A percentile compares a stretch with the other conserved stretches of the same genome.
Evolutionary conservation across 2,797 vertebrate species (phyloP).

Genomic region (Lindbergichthys nudifrons): DNA sequence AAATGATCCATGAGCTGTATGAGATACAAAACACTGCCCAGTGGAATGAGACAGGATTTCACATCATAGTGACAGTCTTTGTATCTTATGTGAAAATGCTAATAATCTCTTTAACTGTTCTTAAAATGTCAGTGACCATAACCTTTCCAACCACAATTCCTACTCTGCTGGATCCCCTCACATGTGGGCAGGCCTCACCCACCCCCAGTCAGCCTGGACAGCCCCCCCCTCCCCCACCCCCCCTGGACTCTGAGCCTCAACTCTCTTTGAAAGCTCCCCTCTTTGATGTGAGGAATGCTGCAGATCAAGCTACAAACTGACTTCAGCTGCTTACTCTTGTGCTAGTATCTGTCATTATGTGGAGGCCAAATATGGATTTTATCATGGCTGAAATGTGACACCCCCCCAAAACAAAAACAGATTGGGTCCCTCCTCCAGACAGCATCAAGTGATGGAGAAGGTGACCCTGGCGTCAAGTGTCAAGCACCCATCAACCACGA

Average conservation of each 20-base stretch:
- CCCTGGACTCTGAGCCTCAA: slow-evolving; percentile 20
- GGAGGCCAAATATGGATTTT: slow-evolving; percentile 50
- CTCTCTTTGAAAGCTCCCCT: slow-evolving; percentile 45
- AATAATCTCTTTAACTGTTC: neutral
- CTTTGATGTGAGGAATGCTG: slow-evolving; percentile 63
- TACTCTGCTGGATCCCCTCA: slow-evolving; percentile 11
- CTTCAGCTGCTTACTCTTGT: slow-evolving; percentile 38
- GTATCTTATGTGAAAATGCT: slow-evolving; percentile 5
- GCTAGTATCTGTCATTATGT: slow-evolving; percentile 36
- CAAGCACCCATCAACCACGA: neutral
- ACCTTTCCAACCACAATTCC: slow-evolving; percentile 23
- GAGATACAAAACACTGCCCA: neutral
- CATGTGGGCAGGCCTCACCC: slow-evolving; percentile 25
- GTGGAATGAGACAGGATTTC: neutral
- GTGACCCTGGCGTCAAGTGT: slow-evolving; percentile 19
- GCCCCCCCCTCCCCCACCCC: slow-evolving; percentile 10
- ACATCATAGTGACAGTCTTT: neutral
- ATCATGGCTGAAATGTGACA: slow-evolving; percentile 29
- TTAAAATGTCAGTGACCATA: slow-evolving; percentile 11
- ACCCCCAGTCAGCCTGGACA: slow-evolving; percentile 35
- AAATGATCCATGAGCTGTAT: neutral
- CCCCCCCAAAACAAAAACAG: neutral
- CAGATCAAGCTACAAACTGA: slow-evolving; percentile 55
- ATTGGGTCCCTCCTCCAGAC: slow-evolving; percentile 35
- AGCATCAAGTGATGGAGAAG: slow-evolving; percentile 52